Percentiles rank a stretch among this genome's conserved stretches.
These are phyloP conservation scores for Xestoiulus laeticollis DNA, from an alignment of 2,888 invertebrate genomes.

Conservation along the genomic window DNA sequence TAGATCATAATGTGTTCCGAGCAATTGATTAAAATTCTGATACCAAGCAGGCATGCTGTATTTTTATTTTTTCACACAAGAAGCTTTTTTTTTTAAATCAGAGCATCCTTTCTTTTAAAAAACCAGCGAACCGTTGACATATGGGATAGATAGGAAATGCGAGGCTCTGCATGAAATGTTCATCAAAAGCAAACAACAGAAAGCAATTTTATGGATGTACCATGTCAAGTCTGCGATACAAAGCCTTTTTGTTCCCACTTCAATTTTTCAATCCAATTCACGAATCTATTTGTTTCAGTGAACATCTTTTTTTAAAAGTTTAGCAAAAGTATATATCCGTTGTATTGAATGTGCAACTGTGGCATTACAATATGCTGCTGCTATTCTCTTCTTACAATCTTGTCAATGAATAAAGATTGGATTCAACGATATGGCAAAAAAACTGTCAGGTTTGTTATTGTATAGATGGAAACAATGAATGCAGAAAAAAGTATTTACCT, in stretches of 20 bases:
- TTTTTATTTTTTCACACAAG: neutral
- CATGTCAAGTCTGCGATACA: neutral
- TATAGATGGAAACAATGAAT: neutral
- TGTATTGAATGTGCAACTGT: neutral
- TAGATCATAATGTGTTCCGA: neutral
- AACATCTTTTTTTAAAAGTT: conserved; percentile 13
- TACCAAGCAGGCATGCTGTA: neutral
- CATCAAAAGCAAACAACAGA: conserved; percentile 20
- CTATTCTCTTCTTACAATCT: neutral
- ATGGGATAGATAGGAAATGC: neutral
- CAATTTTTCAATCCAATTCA: conserved; percentile 29
- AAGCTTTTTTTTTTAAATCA: neutral
- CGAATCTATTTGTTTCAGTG: conserved; percentile 28
- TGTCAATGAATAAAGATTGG: conserved; percentile 40
- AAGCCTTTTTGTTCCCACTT: neutral
- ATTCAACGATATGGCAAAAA: conserved; percentile 3
- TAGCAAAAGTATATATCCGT: neutral
- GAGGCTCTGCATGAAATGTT: neutral
- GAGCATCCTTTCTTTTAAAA: neutral
- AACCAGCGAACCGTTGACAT: neutral
- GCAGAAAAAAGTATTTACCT: conserved; percentile 1
- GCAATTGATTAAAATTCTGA: neutral
- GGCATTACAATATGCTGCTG: conserved; percentile 18
- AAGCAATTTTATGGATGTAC: neutral
- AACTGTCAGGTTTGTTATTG: neutral